Percentiles rank a stretch among this genome's conserved stretches.
phyloP scores from a whole-genome alignment of 2,113 vertebrate genomes.

The Pimephales promelas region DNA sequence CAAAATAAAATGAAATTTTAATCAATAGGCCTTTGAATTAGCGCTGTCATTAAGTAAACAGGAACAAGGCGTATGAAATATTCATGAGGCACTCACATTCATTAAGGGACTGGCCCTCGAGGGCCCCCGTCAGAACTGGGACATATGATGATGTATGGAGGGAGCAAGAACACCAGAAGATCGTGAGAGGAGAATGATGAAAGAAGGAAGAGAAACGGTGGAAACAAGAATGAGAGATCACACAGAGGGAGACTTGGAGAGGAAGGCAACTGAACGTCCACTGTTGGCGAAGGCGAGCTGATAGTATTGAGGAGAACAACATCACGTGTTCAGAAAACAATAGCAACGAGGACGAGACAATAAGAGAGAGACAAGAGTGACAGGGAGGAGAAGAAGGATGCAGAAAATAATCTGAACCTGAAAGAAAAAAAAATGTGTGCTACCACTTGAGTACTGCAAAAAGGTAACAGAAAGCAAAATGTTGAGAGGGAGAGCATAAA shows the following conservation, averaged over 20 bases:
- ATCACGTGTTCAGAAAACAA: conserved; percentile 8
- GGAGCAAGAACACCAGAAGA: conserved; percentile 11
- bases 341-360: background rate
- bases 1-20: conserved; percentile 76
- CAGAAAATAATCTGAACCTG: background rate
- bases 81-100: conserved; percentile 67
- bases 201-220: conserved; percentile 42
- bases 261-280: background rate
- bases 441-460: background rate
- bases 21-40: conserved; percentile 70
- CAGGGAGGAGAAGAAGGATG: conserved; percentile 1
- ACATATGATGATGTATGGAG: conserved; percentile 54
- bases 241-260: conserved; percentile 25
- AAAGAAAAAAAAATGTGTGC: background rate
- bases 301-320: conserved; percentile 19
- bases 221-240: background rate
- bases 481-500: conserved; percentile 8
- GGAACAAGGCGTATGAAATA: conserved; percentile 71
- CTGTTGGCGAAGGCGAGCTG: background rate
- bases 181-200: background rate
- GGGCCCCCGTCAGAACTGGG: conserved; percentile 65
- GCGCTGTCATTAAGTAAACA: conserved; percentile 73
- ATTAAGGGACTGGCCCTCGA: conserved; percentile 62
- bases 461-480: background rate
- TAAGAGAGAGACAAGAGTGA: background rate